phyloP scores from a whole-genome alignment of 1,140 invertebrate species.

The Steinernema feltiae region DNA sequence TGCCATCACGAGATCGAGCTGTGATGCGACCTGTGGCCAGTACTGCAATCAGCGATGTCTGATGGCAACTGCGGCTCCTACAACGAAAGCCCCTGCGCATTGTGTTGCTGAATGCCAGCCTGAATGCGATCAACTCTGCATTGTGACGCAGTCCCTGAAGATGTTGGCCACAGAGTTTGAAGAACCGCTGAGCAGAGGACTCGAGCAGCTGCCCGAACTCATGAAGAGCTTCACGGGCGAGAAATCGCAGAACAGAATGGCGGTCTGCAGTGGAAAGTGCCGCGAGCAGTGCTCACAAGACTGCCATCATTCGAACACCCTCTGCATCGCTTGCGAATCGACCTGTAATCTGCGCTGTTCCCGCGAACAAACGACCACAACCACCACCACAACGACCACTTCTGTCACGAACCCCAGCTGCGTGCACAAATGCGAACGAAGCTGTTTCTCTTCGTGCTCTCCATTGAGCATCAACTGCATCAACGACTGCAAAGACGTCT shows the following conservation, averaged over 20 bases:
- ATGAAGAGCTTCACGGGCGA: not conserved
- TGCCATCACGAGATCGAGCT: not conserved
- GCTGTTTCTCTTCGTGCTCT: not conserved
- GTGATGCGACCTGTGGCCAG: not conserved
- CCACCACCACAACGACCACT: not conserved
- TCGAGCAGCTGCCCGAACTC: not conserved
- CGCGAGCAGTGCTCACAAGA: not conserved
- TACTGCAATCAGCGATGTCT: not conserved
- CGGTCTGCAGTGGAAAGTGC: not conserved
- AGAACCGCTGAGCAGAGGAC: not conserved
- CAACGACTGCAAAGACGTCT: not conserved
- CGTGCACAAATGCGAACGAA: not conserved
- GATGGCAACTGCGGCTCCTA: not conserved
- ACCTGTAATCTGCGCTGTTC: not conserved
- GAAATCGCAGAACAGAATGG: not conserved
- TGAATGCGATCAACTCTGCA: not conserved
- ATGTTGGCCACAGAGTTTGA: not conserved
- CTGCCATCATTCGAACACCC: not conserved
- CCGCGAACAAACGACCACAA: not conserved
- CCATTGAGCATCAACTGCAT: not conserved
- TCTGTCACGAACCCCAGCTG: not conserved
- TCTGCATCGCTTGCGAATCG: constrained; percentile 8
- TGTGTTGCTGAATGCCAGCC: not conserved
- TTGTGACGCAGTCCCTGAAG: not conserved
- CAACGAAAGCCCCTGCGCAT: not conserved